A percentile compares a stretch with the other conserved stretches of the same genome.
Evolutionary conservation across 2,797 vertebrate species (phyloP).

Genomic region (Acrossocheilus fasciatus): DNA sequence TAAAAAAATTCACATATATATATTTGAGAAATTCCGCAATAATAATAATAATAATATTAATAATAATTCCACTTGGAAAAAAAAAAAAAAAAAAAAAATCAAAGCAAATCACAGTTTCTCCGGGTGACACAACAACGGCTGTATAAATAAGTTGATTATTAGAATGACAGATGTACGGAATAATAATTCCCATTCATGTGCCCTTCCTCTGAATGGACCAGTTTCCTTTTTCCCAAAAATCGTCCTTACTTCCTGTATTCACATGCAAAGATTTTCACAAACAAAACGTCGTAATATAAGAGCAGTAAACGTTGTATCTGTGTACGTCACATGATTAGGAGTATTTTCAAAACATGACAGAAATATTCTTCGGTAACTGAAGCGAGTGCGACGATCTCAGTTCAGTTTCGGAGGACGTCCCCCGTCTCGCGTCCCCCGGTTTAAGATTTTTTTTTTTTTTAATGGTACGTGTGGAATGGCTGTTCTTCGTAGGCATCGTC

Average conservation of each 20-base stretch:
- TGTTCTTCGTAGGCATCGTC: constrained; percentile 49
- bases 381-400: not conserved
- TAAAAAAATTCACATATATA: constrained; percentile 58
- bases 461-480: constrained; percentile 9
- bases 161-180: constrained; percentile 24
- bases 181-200: constrained; percentile 14
- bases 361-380: constrained; percentile 9
- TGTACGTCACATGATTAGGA: constrained; percentile 13
- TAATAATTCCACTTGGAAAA: constrained; percentile 49
- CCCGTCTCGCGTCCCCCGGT: not conserved
- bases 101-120: constrained; percentile 64
- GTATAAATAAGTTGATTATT: constrained; percentile 52
- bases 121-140: constrained; percentile 58
- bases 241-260: constrained; percentile 14
- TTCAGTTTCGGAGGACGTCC: constrained; percentile 4
- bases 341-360: not conserved
- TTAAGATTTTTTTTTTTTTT: not conserved
- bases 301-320: not conserved
- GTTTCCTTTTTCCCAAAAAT: not conserved
- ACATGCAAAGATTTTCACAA: constrained; percentile 48
- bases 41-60: constrained; percentile 42
- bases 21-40: constrained; percentile 54
- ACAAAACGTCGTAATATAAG: constrained; percentile 15
- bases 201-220: constrained; percentile 6
- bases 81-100: constrained; percentile 46